Evolutionary conservation across 1,140 invertebrate species (phyloP).

Genomic region (Prorops nasuta): DNA sequence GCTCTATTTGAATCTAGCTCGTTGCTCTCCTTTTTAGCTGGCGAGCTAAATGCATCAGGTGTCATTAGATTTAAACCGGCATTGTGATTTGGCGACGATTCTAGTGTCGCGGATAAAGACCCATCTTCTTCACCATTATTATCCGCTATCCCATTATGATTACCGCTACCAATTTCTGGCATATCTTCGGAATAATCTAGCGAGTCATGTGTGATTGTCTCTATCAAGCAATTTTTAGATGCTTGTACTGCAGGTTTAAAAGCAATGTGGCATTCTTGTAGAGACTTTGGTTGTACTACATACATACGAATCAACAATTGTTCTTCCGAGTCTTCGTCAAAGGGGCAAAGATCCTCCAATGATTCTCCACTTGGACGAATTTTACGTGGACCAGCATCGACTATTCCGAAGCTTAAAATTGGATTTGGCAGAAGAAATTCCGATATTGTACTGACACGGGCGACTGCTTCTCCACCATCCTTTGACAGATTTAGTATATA

Average conservation of each 20-base stretch:
- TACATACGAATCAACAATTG: slow-evolving; percentile 71
- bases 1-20: slow-evolving; percentile 33
- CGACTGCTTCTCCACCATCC: slow-evolving; percentile 55
- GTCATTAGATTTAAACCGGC: slow-evolving; percentile 72
- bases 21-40: slow-evolving; percentile 54
- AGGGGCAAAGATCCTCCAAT: slow-evolving; percentile 46
- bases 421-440: slow-evolving; percentile 82
- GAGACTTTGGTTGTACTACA: slow-evolving; percentile 83
- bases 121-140: slow-evolving; percentile 57
- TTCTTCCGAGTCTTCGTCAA: slow-evolving; percentile 49
- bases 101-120: slow-evolving; percentile 35
- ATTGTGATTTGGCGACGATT: slow-evolving; percentile 39
- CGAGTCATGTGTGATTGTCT: slow-evolving; percentile 37
- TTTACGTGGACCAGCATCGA: slow-evolving; percentile 65
- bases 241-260: slow-evolving; percentile 62
- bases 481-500: slow-evolving; percentile 76
- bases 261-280: slow-evolving; percentile 81
- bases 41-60: slow-evolving; percentile 82
- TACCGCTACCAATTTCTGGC: slow-evolving; percentile 34
- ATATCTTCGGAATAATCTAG: slow-evolving; percentile 44
- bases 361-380: slow-evolving; percentile 45
- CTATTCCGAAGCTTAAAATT: slow-evolving; percentile 82
- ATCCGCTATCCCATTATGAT: slow-evolving; percentile 55
- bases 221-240: slow-evolving; percentile 29
- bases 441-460: slow-evolving; percentile 68